Conservation (phyloP, 2,113 vertebrate genomes). For the Maccullochella peelii region DNA sequence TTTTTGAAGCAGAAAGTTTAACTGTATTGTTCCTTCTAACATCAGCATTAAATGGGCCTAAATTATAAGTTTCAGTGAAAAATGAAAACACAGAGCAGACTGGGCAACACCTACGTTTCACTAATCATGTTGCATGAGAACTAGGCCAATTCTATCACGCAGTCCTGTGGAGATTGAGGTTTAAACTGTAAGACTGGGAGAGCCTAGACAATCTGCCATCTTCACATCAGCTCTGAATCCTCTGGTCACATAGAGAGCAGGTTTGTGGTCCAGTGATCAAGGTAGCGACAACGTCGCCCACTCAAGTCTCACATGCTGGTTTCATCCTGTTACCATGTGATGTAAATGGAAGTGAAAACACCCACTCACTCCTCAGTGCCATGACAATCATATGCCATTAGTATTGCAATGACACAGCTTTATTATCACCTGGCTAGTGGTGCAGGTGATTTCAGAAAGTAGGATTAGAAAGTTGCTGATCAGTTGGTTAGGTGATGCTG, state of each 20-base stretch:
- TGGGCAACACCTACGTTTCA: not conserved
- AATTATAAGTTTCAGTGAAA: not conserved
- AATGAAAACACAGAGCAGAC: slow-evolving; percentile 25
- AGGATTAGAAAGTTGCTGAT: slow-evolving; percentile 5
- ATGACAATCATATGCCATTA: slow-evolving; percentile 75
- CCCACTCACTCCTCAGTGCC: slow-evolving; percentile 61
- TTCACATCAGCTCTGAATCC: not conserved
- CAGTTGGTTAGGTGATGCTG: not conserved
- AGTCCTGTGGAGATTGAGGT: not conserved
- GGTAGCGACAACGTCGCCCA: slow-evolving; percentile 62
- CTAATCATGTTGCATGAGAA: not conserved
- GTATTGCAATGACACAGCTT: slow-evolving; percentile 72
- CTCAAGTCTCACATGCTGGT: slow-evolving; percentile 65
- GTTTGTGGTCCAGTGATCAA: slow-evolving; percentile 62
- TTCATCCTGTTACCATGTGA: slow-evolving; percentile 74
- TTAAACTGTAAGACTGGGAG: slow-evolving; percentile 12
- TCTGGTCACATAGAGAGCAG: slow-evolving; percentile 8
- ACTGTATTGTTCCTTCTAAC: not conserved
- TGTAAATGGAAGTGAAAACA: slow-evolving; percentile 81
- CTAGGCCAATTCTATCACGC: not conserved
- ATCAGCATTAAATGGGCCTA: not conserved
- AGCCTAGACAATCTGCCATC: not conserved
- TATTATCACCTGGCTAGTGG: slow-evolving; percentile 51
- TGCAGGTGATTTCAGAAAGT: slow-evolving; percentile 16
- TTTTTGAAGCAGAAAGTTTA: not conserved